phyloP scores from a whole-genome alignment of 2,113 vertebrate genomes.

The Pontoporia blainvillei region DNA sequence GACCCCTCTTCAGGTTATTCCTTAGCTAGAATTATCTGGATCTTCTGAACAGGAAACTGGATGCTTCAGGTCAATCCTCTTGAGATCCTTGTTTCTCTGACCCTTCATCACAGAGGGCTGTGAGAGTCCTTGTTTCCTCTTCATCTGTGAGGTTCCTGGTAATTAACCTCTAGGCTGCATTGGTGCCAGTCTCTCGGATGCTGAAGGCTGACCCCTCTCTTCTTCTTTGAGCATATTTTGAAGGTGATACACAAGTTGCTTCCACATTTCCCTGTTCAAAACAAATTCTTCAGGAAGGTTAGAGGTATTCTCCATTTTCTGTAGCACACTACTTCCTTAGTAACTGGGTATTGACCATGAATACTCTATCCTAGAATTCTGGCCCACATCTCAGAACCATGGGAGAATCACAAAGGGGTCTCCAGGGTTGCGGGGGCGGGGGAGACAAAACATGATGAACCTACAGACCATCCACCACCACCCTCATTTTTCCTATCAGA shows the following conservation, averaged over 20 bases:
- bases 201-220: neutral
- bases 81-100: neutral
- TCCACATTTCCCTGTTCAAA: neutral
- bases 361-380: too few relatives aligned
- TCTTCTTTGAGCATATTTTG: neutral
- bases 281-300: neutral
- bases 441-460: neutral
- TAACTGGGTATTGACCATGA: neutral
- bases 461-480: neutral
- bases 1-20: neutral
- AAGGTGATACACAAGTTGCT: neutral
- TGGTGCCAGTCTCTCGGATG: neutral
- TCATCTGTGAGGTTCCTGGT: neutral
- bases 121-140: neutral
- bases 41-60: neutral
- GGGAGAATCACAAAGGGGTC: neutral
- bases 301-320: neutral
- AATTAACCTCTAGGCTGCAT: neutral
- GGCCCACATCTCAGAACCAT: neutral
- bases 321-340: neutral
- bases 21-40: neutral
- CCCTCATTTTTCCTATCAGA: neutral
- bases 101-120: neutral
- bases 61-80: neutral
- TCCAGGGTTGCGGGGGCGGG: neutral